Conservation (phyloP, 2,113 vertebrate genomes). For the Egretta garzetta region DNA sequence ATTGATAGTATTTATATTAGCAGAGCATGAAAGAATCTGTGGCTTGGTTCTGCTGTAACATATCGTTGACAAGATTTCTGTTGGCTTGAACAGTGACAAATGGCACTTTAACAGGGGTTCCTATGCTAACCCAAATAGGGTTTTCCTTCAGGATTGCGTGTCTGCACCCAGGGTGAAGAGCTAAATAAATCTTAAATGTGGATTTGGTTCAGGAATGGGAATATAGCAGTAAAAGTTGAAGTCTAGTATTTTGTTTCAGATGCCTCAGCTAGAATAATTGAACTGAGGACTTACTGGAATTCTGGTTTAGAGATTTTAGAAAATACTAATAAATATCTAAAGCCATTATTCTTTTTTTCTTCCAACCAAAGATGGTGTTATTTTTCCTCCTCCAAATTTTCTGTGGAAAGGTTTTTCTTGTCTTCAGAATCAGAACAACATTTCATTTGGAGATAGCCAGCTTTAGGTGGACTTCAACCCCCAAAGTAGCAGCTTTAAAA, state of each 20-base stretch:
- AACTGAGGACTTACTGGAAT: not conserved
- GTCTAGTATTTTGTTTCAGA: not conserved
- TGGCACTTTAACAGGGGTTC: not conserved
- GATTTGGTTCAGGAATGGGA: not conserved
- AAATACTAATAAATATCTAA: not conserved
- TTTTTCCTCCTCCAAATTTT: not conserved
- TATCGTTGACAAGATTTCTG: not conserved
- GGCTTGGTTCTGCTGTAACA: not conserved
- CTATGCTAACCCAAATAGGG: not conserved
- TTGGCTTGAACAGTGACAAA: not conserved
- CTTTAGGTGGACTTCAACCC: not conserved
- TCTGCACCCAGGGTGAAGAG: not conserved
- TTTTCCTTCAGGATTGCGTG: not conserved
- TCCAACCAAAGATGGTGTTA: not conserved
- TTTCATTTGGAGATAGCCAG: not conserved
- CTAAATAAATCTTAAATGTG: not conserved
- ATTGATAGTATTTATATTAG: not conserved
- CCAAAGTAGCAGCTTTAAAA: not conserved
- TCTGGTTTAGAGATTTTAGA: not conserved
- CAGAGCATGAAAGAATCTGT: not conserved
- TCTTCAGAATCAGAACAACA: not conserved
- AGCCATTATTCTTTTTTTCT: not conserved
- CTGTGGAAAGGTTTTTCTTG: not conserved
- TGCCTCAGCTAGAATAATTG: not conserved
- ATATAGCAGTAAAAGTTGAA: not conserved